Conservation (phyloP, 2,888 invertebrate species). For the Macrosoma leucophasiata region DNA sequence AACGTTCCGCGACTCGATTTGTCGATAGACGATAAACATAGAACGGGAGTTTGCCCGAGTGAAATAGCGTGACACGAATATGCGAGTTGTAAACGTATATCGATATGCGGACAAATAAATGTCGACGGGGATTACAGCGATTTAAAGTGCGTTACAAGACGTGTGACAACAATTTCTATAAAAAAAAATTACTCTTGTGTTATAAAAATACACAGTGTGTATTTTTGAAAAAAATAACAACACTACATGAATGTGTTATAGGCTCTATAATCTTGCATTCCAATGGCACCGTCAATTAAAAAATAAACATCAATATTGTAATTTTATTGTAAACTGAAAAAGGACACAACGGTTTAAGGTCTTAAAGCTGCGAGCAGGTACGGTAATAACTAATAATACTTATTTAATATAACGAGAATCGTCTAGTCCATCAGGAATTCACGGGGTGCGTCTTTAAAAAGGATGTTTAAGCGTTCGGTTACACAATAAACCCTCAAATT, state of each 20-base stretch:
- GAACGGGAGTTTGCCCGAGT: conserved; percentile 40
- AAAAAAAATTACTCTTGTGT: too few relatives aligned
- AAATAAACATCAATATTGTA: too few relatives aligned
- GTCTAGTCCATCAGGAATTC: conserved; percentile 51
- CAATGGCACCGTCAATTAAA: too few relatives aligned
- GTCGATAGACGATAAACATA: conserved; percentile 53
- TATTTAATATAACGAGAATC: too few relatives aligned
- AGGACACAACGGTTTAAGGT: too few relatives aligned
- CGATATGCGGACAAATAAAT: conserved; percentile 43
- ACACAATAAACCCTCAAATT: conserved; percentile 69
- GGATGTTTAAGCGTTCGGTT: conserved; percentile 54
- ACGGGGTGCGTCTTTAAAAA: conserved; percentile 48
- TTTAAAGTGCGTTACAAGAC: conserved; percentile 35
- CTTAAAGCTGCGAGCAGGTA: too few relatives aligned
- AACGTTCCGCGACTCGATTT: conserved; percentile 52
- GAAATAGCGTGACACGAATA: conserved; percentile 47
- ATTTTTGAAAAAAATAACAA: too few relatives aligned
- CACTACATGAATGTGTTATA: too few relatives aligned
- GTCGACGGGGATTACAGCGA: conserved; percentile 42
- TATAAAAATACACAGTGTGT: too few relatives aligned
- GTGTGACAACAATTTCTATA: conserved; percentile 13
- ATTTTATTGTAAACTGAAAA: too few relatives aligned
- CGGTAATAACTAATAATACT: too few relatives aligned
- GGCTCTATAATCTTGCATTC: too few relatives aligned
- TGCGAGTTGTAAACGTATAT: conserved; percentile 36